phyloP scores from a whole-genome alignment of 2,888 invertebrate species.

The Lasioglossum vierecki region DNA sequence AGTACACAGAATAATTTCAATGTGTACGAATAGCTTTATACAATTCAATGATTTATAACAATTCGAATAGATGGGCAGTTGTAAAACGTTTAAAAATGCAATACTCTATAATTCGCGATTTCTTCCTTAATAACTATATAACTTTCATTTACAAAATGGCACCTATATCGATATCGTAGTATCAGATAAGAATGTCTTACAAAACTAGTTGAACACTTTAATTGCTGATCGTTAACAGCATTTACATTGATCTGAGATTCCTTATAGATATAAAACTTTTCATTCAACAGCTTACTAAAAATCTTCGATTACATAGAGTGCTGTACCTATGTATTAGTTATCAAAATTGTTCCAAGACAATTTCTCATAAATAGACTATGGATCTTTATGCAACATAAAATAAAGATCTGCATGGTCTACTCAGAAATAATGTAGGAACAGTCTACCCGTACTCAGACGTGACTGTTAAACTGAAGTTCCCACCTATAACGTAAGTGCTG shows the following conservation, averaged over 20 bases:
- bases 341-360: slow-evolving; percentile 32
- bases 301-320: slow-evolving; percentile 31
- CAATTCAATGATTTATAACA: slow-evolving; percentile 31
- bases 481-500: slow-evolving; percentile 91
- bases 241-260: slow-evolving; percentile 8
- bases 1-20: slow-evolving; percentile 23
- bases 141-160: slow-evolving; percentile 34
- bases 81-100: slow-evolving; percentile 26
- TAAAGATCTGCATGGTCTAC: neutral
- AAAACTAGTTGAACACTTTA: slow-evolving; percentile 29
- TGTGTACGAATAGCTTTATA: slow-evolving; percentile 22
- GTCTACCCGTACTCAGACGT: slow-evolving; percentile 95
- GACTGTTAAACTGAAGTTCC: slow-evolving; percentile 93
- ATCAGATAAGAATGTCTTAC: slow-evolving; percentile 29
- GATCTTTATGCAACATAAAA: too few relatives aligned
- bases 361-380: neutral
- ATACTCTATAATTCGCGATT: slow-evolving; percentile 6
- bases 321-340: slow-evolving; percentile 28
- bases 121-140: slow-evolving; percentile 11
- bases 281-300: slow-evolving; percentile 25
- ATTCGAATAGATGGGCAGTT: slow-evolving; percentile 22
- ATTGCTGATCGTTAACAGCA: slow-evolving; percentile 47
- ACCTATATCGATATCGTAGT: slow-evolving; percentile 12
- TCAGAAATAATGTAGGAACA: slow-evolving; percentile 18
- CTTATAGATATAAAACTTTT: slow-evolving; percentile 10